Evolutionary conservation across 2,113 vertebrate genomes (phyloP).

Genomic region (Salvelinus namaycush): DNA sequence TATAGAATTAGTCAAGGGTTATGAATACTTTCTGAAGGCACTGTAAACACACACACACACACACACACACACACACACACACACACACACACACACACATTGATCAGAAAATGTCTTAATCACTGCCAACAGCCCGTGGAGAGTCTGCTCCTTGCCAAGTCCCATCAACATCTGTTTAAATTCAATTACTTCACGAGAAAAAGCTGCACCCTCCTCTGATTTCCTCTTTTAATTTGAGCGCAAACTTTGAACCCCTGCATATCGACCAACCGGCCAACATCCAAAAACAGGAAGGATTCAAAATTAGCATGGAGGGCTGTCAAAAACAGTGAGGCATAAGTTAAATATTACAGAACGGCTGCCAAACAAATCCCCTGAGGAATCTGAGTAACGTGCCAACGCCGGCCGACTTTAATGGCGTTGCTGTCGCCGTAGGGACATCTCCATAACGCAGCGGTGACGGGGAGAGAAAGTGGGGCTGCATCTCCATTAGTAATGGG

Average conservation of each 20-base stretch:
- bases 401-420: neutral
- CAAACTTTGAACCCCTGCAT: conserved; percentile 31
- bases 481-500: conserved; percentile 20
- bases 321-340: neutral
- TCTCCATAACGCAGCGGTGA: neutral
- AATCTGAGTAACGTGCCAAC: neutral
- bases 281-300: too few relatives aligned
- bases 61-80: too few relatives aligned
- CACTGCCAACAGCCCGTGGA: conserved; percentile 41
- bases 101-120: conserved; percentile 37
- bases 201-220: conserved; percentile 15
- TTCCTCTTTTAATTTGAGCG: conserved; percentile 15
- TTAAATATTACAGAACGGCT: neutral
- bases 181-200: conserved; percentile 22
- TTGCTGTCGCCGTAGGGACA: neutral
- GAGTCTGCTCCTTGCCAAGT: conserved; percentile 24
- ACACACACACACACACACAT: neutral
- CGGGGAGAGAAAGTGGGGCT: neutral
- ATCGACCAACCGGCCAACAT: too few relatives aligned
- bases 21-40: too few relatives aligned
- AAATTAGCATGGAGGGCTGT: too few relatives aligned
- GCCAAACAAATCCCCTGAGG: neutral
- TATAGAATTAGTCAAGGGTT: too few relatives aligned
- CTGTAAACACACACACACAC: too few relatives aligned
- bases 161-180: conserved; percentile 41